Evolutionary conservation across 2,797 vertebrate genomes (phyloP).

Genomic region (Oryzias sinensis): DNA sequence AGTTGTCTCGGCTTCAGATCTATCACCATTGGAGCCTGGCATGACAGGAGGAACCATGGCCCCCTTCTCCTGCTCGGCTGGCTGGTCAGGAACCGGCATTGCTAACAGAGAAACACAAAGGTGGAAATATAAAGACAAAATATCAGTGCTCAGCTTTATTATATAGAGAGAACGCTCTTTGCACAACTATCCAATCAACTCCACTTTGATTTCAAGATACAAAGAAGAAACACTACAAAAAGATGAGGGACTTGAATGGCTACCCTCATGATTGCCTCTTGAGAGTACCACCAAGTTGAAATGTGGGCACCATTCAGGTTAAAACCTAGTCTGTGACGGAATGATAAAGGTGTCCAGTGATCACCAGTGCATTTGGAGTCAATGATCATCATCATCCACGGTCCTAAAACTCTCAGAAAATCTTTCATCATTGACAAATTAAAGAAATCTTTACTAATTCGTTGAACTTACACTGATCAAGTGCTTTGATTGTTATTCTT

Average conservation of each 20-base stretch:
- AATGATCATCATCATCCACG: too few relatives aligned
- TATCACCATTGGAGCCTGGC: constrained; percentile 90
- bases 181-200: constrained; percentile 4
- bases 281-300: too few relatives aligned
- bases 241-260: not conserved
- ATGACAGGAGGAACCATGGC: constrained; percentile 89
- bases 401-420: too few relatives aligned
- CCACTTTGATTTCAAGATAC: not conserved
- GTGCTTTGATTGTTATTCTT: too few relatives aligned
- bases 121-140: constrained; percentile 25
- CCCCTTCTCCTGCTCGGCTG: constrained; percentile 90
- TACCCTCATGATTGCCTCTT: not conserved
- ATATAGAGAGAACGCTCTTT: not conserved
- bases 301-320: too few relatives aligned
- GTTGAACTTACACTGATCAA: too few relatives aligned
- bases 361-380: too few relatives aligned
- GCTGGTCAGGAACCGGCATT: constrained; percentile 98
- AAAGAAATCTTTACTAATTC: too few relatives aligned
- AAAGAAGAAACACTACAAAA: not conserved
- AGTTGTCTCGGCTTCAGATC: constrained; percentile 92
- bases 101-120: constrained; percentile 49
- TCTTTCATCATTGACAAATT: too few relatives aligned
- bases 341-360: too few relatives aligned
- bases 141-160: not conserved
- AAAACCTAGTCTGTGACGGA: too few relatives aligned